Evolutionary conservation across 1,140 invertebrate genomes (phyloP), one percentile per base, ranked within the genome.

Genomic region (Lethrus apterus): DNA sequence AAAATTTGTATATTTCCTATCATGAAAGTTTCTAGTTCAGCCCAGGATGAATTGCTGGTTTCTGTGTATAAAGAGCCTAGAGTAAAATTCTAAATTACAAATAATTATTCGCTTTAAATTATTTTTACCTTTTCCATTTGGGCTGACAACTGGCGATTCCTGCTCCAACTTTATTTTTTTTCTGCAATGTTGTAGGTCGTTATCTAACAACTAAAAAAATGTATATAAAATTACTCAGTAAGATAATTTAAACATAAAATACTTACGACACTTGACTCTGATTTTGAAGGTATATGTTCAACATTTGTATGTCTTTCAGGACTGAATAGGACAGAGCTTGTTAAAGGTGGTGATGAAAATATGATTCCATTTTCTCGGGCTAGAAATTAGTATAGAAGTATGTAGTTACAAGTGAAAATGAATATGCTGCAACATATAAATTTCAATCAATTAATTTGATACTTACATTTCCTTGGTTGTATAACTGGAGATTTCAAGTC

Each of bases 11-110:
- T 56, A 20, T 74, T 79, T 48, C 89, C 89, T 56, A 93, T 92
- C 21, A 93, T 82, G 59, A 84, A 86, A 0, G 80, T 80, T 63
- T 92, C 86, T 74, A 93, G 79, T 67, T 92, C 89, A 1, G 83
- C 83, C 91, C 89, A 94, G 19, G 85, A 91, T 30, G 87, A 93
- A 68, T 91, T 92, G 50, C 72, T 75, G 11, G 71, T 70, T 56
- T 67, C 65, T n/a, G 46, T 23, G 29, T 26, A 42, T 26, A 42
- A 5, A n/a, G n/a, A n/a, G n/a, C n/a, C n/a, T n/a, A n/a, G n/a
- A n/a, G n/a, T n/a, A n/a, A n/a, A n/a, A n/a, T n/a, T n/a, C n/a
- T n/a, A n/a, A n/a, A n/a, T n/a, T n/a, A n/a, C n/a, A n/a, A n/a
- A n/a, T n/a, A n/a, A n/a, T n/a, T n/a, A n/a, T n/a, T n/a, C n/a